Evolutionary conservation across 2,797 vertebrate genomes (phyloP).

Genomic region (Spea hammondii): DNA sequence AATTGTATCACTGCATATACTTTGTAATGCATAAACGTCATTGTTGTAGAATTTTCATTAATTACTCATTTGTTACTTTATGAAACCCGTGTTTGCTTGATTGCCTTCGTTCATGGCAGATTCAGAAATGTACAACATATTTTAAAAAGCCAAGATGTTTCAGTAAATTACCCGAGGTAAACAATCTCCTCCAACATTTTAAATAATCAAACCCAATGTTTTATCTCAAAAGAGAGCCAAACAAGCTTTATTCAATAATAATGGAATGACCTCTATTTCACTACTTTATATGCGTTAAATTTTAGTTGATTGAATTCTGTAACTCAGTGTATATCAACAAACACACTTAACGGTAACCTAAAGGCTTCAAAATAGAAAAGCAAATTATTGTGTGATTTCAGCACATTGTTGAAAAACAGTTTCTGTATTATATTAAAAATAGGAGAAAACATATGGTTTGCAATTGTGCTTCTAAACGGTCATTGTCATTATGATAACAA

Average conservation of each 20-base stretch:
- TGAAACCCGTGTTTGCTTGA: neutral
- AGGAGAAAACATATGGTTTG: constrained; percentile 24
- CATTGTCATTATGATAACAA: constrained; percentile 36
- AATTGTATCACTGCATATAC: neutral
- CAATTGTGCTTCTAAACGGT: constrained; percentile 29
- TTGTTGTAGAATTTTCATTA: neutral
- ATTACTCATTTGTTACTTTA: neutral
- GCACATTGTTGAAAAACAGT: constrained; percentile 25
- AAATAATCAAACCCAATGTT: constrained; percentile 35
- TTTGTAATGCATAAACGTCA: neutral
- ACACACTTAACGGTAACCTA: constrained; percentile 26
- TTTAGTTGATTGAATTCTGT: constrained; percentile 47
- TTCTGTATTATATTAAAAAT: constrained; percentile 26
- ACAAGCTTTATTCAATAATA: constrained; percentile 16
- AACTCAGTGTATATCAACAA: constrained; percentile 37
- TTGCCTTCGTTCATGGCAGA: neutral
- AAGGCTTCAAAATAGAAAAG: constrained; percentile 30
- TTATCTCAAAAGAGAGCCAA: constrained; percentile 8
- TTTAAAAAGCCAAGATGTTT: constrained; percentile 5
- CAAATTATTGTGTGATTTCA: constrained; percentile 40
- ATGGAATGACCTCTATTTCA: constrained; percentile 36
- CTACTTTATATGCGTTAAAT: constrained; percentile 30
- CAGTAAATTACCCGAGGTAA: constrained; percentile 8
- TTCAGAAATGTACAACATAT: neutral
- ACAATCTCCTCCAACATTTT: constrained; percentile 15